phyloP scores from a whole-genome alignment of 1,140 invertebrate species.

The Homarus americanus region DNA sequence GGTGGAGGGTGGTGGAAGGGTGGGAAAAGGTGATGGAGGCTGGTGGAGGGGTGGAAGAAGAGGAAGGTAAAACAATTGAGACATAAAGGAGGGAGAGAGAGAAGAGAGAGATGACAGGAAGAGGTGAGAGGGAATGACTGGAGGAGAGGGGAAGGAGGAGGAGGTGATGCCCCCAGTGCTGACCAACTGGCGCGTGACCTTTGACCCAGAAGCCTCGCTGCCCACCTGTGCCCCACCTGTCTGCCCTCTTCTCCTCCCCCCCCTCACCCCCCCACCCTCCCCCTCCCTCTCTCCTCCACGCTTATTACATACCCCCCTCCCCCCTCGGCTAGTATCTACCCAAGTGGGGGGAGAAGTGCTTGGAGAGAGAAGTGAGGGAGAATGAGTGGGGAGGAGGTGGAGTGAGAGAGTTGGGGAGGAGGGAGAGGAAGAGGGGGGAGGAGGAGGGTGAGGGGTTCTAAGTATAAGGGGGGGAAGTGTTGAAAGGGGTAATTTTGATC shows the following conservation, averaged over 20 bases:
- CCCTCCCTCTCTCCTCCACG: background rate
- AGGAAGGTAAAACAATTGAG: too few species aligned
- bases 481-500: too few species aligned
- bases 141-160: background rate
- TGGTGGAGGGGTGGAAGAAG: too few species aligned
- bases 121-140: background rate
- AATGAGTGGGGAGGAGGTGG: background rate
- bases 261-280: background rate
- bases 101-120: too few species aligned
- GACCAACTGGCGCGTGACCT: conserved; percentile 23
- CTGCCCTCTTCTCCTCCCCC: background rate
- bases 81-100: too few species aligned
- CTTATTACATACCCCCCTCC: background rate
- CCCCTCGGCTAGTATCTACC: background rate
- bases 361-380: background rate
- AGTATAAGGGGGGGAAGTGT: too few species aligned
- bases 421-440: background rate
- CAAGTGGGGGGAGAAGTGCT: too few species aligned
- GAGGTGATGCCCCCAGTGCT: background rate
- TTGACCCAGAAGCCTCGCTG: conserved; percentile 13
- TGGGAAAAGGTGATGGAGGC: too few species aligned
- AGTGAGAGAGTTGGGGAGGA: background rate
- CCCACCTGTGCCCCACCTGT: conserved; percentile 25
- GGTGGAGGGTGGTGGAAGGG: too few species aligned
- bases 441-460: background rate